Base-by-base conservation (phyloP, 2,797 vertebrate genomes). In the Huso huso region DNA sequence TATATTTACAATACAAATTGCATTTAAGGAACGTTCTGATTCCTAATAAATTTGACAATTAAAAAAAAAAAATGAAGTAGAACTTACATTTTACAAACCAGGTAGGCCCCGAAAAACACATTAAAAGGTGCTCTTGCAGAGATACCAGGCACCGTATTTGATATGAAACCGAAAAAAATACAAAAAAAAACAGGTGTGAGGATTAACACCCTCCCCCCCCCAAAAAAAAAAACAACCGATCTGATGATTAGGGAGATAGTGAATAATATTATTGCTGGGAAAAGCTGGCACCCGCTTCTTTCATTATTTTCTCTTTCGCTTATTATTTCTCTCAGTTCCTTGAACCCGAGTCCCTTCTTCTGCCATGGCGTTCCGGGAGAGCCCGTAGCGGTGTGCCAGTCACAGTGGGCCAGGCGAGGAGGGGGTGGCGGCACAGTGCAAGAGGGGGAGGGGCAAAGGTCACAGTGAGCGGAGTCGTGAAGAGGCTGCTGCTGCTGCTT, bases 381-480 rank as follows among this genome's bases (percentile, higher is more conserved):
- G 23, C 23, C 84, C 86, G 73, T 69, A 74, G 68, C 64, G 62
- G 79, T 72, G n/a, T 18, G 82, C 81, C 82, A 77, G 78, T 85
- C 84, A 88, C 76, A 86, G 88, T 82, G 82, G 85, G 81, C 79
- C 85, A 73, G 72, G 73, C 72, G 71, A 84, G 80, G 73, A 23
- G 78, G 73, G 82, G 74, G 78, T 72, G 72, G 79, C 79, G 79
- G 86, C 79, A 88, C 88, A 88, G 84, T 88, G 91, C 84, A 67
- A 76, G 78, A 76, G 84, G 83, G 82, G 78, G 72, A 73, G 86
- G 80, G 86, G 78, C 81, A 79, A 87, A 37, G 89, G 82, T 94
- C 95, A 96, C 94, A 94, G 93, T 94, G 93, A 93, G 88, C 82
- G 76, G 90, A 90, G 90, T 88, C 83, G 81, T 78, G 82, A 84